Percentiles rank a stretch among this genome's conserved stretches.
Evolutionary conservation across 2,113 vertebrate species (phyloP).

Genomic region (Mesoclemmys tuberculata): DNA sequence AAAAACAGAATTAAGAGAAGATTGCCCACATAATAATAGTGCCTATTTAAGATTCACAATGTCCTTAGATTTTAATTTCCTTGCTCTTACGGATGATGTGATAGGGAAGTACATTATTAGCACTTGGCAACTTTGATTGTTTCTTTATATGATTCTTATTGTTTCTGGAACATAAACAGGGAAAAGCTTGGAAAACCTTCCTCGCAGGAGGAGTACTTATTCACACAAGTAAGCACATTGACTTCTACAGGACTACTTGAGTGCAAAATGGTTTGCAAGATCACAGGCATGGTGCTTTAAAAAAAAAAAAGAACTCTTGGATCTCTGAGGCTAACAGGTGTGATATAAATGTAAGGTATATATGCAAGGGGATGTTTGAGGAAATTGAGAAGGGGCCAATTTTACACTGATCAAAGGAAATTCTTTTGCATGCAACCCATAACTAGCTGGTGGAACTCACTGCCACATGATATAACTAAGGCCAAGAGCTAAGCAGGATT

Average conservation of each 20-base stretch:
- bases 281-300: not conserved
- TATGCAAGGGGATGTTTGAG: not conserved
- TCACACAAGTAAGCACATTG: not conserved
- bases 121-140: not conserved
- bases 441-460: not conserved
- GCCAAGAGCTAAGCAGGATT: not conserved
- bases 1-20: not conserved
- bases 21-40: not conserved
- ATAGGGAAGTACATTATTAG: not conserved
- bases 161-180: not conserved
- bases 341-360: not conserved
- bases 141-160: not conserved
- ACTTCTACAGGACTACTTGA: not conserved
- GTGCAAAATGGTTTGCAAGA: not conserved
- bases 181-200: not conserved
- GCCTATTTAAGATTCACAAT: not conserved
- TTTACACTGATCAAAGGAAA: not conserved
- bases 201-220: not conserved
- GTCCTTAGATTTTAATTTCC: not conserved
- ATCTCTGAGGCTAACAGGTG: not conserved
- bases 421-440: not conserved
- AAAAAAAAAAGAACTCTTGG: not conserved
- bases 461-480: not conserved
- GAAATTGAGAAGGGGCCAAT: not conserved
- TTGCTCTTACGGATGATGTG: not conserved